phyloP scores from a whole-genome alignment of 2,888 invertebrate species.

The Cosmia trapezina region DNA sequence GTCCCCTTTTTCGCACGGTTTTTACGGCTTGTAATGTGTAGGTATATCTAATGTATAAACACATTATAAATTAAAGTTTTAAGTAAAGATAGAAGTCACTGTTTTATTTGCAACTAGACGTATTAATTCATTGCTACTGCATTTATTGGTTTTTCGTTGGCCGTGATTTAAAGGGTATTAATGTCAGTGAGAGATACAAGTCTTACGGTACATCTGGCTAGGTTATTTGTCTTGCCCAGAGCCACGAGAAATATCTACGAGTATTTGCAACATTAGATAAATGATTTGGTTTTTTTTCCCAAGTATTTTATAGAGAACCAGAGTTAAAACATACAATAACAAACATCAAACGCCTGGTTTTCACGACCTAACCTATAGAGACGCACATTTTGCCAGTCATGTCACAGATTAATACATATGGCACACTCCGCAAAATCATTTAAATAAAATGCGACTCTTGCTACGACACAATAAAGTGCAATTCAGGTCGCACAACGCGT shows the following conservation, averaged over 20 bases:
- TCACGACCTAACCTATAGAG: no score
- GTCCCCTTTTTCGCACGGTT: no score
- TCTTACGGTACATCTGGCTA: not conserved
- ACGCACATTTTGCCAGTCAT: no score
- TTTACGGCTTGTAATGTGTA: no score
- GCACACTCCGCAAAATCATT: no score
- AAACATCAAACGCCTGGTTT: no score
- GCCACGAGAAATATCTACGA: not conserved
- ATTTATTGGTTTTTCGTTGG: constrained; percentile 41
- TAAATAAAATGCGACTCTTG: no score
- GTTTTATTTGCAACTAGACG: constrained; percentile 19
- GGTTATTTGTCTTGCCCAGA: not conserved
- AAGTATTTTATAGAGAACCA: not conserved
- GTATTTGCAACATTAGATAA: not conserved
- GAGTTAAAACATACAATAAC: not conserved
- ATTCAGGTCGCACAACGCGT: no score
- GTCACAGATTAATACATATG: no score
- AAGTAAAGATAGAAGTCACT: not conserved
- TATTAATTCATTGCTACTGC: constrained; percentile 16
- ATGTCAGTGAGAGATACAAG: not conserved
- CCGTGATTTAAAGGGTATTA: constrained; percentile 38
- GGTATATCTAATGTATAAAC: no score
- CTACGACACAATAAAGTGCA: no score
- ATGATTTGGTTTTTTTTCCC: not conserved
- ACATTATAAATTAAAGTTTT: no score